Evolutionary conservation across 2,797 vertebrate genomes (phyloP).

Genomic region (Mycteria americana): DNA sequence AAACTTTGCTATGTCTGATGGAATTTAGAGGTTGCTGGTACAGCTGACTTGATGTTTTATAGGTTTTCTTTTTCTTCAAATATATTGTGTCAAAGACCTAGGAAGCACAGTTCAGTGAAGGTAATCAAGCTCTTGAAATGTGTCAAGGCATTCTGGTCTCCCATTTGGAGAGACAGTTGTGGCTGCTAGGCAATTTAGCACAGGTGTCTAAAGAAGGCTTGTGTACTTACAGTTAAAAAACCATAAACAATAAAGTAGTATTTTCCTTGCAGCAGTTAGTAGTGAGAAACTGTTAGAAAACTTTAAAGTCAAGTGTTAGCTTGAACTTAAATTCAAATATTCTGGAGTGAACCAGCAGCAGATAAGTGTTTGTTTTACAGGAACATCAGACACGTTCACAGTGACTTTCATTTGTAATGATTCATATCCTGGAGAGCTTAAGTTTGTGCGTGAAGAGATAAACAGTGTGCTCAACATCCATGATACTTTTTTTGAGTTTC

Average conservation of each 20-base stretch:
- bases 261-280: neutral
- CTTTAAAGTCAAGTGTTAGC: neutral
- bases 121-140: neutral
- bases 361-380: slow-evolving; percentile 67
- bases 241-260: neutral
- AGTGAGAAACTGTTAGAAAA: neutral
- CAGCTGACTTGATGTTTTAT: neutral
- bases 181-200: neutral
- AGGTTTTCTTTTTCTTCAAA: neutral
- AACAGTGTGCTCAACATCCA: slow-evolving; percentile 69
- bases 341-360: neutral
- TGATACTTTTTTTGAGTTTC: slow-evolving; percentile 87
- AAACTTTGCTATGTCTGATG: neutral
- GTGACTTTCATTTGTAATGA: slow-evolving; percentile 88
- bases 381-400: slow-evolving; percentile 77
- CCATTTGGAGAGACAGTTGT: neutral
- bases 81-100: neutral
- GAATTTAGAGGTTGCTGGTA: neutral
- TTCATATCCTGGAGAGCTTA: slow-evolving; percentile 76
- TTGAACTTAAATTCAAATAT: neutral
- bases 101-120: neutral
- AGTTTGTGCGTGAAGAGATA: slow-evolving; percentile 83
- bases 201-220: neutral
- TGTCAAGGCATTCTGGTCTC: neutral
- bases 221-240: neutral